Conservation (phyloP, 92 coral and sea anemone species). For the Porites cylindrica region DNA sequence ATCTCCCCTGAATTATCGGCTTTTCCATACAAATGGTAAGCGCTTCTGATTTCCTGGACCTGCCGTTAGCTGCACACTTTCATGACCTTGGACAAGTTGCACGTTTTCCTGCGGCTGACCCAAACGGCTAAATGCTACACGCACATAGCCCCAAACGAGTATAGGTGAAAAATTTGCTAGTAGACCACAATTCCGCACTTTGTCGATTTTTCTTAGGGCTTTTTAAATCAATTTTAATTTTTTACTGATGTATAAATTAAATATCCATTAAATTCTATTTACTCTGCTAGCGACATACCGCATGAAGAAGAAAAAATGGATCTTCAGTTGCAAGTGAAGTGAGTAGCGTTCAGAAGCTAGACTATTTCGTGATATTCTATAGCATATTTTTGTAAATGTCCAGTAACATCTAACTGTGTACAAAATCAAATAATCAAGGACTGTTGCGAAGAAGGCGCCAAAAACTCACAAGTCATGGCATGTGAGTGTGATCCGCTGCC, state of each 20-base stretch:
- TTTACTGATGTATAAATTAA: no score
- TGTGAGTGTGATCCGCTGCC: no score
- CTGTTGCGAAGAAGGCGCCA: neutral
- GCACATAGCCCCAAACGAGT: neutral
- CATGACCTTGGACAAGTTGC: neutral
- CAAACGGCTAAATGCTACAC: neutral
- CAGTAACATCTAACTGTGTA: neutral
- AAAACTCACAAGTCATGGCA: no score
- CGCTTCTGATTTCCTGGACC: neutral
- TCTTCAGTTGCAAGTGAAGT: constrained; percentile 68
- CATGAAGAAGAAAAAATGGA: constrained; percentile 70
- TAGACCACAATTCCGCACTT: no score
- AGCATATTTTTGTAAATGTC: neutral
- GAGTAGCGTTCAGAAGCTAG: constrained; percentile 21
- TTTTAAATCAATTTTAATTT: no score
- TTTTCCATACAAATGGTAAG: no score
- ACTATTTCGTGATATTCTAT: neutral
- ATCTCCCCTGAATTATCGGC: neutral
- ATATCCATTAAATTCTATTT: neutral
- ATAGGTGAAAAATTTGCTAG: neutral
- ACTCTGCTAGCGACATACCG: constrained; percentile 70
- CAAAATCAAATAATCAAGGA: neutral
- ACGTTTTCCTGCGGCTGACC: neutral
- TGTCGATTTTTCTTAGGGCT: no score
- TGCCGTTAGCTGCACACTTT: neutral